Base-by-base conservation (phyloP, 2,113 vertebrate species). In the Chaetorhynchus papuensis region DNA sequence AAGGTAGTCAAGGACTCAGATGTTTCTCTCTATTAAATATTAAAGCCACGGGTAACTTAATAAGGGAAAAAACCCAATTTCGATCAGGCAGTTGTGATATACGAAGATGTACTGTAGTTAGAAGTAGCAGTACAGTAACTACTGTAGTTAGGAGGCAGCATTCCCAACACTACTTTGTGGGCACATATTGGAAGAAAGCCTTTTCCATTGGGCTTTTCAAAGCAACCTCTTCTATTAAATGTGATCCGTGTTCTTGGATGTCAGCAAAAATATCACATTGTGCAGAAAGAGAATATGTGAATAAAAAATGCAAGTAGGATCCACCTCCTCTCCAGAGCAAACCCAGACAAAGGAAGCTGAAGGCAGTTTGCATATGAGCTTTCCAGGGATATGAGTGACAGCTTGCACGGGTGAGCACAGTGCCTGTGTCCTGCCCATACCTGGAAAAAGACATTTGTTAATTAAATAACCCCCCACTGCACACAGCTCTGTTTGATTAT, bases 401-500 rank as follows among this genome's bases (percentile, higher is more conserved):
- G 63, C 80, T 81, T 93, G 88, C 54, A 45, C 5, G 28, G 23
- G 39, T 72, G 44, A 89, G 57, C 65, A 89, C 59, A 49, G 60
- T 33, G 60, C 56, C 56, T 42, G 26, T 42, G 20, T 86, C 79
- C 93, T 60, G 60, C 71, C 92, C 71, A 64, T 88, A 96, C 90
- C 85, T 89, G 64, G 35, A 83, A 79, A 92, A 94, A 78, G 69
- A 90, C 50, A 11, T 87, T 96, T 94, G 72, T 87, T 94, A 95
- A 96, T 95, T 94, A 94, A 94, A 96, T 78, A 93, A 92, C 77
- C 22, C 30, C 45, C 70, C 65, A 33, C 0, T 31, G 80, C 90
- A 95, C 77, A 81, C 33, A 81, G 70, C 90, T 84, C 42, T 42
- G 54, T 96, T 96, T 96, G 94, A 95, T 94, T 83, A 56, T 63